Evolutionary conservation across 2,888 invertebrate genomes (phyloP).

Genomic region (Cosmia pyralina): DNA sequence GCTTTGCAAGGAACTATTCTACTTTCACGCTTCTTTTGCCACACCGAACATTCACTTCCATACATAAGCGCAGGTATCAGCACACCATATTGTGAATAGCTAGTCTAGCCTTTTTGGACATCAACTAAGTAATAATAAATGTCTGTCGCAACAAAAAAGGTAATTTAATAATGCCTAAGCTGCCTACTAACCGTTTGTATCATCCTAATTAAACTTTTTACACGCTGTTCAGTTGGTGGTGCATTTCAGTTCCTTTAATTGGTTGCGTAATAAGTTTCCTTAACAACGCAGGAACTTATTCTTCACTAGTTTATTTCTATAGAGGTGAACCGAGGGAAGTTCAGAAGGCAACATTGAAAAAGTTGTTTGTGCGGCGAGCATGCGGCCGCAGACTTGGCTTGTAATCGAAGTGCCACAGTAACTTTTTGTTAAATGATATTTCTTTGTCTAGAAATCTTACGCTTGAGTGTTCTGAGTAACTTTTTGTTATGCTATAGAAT

Average conservation of each 20-base stretch:
- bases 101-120: too few relatives aligned
- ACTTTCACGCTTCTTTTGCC: too few relatives aligned
- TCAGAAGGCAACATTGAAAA: slow-evolving; percentile 49
- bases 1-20: too few relatives aligned
- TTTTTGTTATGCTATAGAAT: slow-evolving; percentile 3
- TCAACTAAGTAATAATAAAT: neutral
- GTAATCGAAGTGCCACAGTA: slow-evolving; percentile 40
- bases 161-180: neutral
- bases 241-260: slow-evolving; percentile 34
- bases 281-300: slow-evolving; percentile 36
- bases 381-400: slow-evolving; percentile 33
- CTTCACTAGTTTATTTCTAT: slow-evolving; percentile 46
- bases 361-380: slow-evolving; percentile 37
- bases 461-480: slow-evolving; percentile 20
- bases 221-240: slow-evolving; percentile 8
- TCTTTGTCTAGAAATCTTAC: slow-evolving; percentile 43
- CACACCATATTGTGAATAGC: too few relatives aligned
- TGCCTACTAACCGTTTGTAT: neutral
- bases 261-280: slow-evolving; percentile 34
- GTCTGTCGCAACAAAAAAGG: neutral
- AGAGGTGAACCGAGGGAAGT: slow-evolving; percentile 33
- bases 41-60: too few relatives aligned
- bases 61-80: too few relatives aligned
- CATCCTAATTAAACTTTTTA: slow-evolving; percentile 11
- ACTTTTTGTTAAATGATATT: slow-evolving; percentile 47